Conservation (phyloP, 2,113 vertebrate species). For the Erythrolamprus reginae region DNA sequence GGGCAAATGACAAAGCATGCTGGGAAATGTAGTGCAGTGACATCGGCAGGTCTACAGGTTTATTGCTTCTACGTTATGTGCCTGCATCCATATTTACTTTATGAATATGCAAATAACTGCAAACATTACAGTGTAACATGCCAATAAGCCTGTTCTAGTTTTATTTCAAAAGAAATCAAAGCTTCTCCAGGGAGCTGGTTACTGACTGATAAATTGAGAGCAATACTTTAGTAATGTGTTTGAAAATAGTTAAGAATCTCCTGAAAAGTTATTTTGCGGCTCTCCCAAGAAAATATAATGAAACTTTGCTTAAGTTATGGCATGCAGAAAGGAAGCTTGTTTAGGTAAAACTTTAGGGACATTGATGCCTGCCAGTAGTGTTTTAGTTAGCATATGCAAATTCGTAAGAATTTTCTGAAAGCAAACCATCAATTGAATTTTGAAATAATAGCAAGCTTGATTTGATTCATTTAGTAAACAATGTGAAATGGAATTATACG, state of each 20-base stretch:
- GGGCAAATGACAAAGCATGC: neutral
- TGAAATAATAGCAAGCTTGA: neutral
- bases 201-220: neutral
- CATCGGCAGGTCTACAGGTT: neutral
- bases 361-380: neutral
- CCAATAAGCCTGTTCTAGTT: neutral
- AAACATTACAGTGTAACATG: neutral
- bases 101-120: neutral
- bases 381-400: neutral
- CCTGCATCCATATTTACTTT: neutral
- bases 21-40: neutral
- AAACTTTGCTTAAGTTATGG: neutral
- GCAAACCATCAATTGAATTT: neutral
- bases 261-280: neutral
- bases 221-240: neutral
- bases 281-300: neutral
- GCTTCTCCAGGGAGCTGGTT: neutral
- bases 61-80: neutral
- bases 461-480: neutral
- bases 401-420: neutral
- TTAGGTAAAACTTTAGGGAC: neutral
- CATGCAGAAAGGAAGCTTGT: neutral
- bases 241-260: neutral
- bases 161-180: neutral
- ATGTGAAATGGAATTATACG: neutral